A percentile compares a stretch with the other conserved stretches of the same genome.
Evolutionary conservation across 2,113 vertebrate genomes (phyloP).

Genomic region (Halcyon malimbica): DNA sequence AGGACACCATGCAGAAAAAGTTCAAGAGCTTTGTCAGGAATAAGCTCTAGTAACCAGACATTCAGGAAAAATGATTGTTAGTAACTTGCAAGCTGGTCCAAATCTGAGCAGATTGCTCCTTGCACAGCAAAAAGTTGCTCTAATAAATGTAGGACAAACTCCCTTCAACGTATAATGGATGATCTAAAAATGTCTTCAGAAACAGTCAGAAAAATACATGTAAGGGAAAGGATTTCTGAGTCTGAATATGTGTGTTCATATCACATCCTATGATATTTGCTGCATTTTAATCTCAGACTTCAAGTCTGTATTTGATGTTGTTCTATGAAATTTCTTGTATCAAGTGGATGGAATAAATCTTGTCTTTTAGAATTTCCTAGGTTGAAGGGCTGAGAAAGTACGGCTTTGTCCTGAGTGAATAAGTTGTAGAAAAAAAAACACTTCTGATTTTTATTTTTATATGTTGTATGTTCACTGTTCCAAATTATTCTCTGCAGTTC

Average conservation of each 20-base stretch:
- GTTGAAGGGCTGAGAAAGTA: background rate
- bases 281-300: conserved; percentile 19
- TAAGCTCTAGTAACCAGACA: background rate
- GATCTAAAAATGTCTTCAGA: background rate
- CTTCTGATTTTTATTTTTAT: background rate
- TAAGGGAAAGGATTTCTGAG: background rate
- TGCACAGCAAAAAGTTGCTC: background rate
- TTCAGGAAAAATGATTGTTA: background rate
- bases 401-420: background rate
- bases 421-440: background rate
- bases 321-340: background rate
- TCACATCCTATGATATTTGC: background rate
- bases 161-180: background rate
- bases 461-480: background rate
- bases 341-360: background rate
- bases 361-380: background rate
- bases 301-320: background rate
- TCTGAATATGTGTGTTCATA: background rate
- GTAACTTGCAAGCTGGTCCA: background rate
- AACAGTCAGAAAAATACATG: conserved; percentile 14
- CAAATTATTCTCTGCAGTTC: background rate
- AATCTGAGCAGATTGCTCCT: background rate
- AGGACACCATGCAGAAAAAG: background rate
- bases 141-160: background rate
- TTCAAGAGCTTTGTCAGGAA: background rate